Evolutionary conservation across 1,140 invertebrate species (phyloP), one percentile per base, ranked within the genome.

Genomic region (Ruditapes philippinarum): DNA sequence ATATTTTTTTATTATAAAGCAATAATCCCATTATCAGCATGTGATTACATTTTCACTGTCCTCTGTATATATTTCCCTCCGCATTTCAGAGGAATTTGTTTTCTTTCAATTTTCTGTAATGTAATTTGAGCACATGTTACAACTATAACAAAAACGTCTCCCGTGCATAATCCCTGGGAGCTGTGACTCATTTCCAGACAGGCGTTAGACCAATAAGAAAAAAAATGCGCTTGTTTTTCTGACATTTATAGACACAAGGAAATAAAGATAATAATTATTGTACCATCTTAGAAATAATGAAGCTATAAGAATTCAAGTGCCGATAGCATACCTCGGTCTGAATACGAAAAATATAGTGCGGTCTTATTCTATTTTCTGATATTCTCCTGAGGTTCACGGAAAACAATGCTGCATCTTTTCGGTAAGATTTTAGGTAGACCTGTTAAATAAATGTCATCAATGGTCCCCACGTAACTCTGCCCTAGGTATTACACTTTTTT

Each of bases 41-140:
- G 65, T 70, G 36, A 70, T 70, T 40, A 70, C 65, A 70, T 70
- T 70, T 70, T 70, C 65, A 7, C 22, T 70, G 65, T 70, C 65
- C 33, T 70, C 28, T 70, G 22, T n/a, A 70, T 25, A 70, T n/a
- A 38, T 22, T 19, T n/a, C n/a, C 65, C 65, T 19, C 65, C 65
- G 4, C 36, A 3, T 19, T 70, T 70, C 19, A 31, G 5, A 22
- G 17, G 22, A 17, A 70, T 51, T 36, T 78, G 74, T 78, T 78
- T 78, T 78, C 74, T 51, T 78, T 78, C 74, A 78, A 78, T 78
- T 65, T 45, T 51, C 74, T 33, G 74, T 78, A 78, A 78, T 78
- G 74, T 78, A 78, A 78, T 54, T 78, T 78, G 74, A 78, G 49
- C 45, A 70, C 65, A 70, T 70, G 45, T 54, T 54, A 51, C 74